Conservation (phyloP, 2,113 vertebrate genomes). For the Toxotes chatareus region DNA sequence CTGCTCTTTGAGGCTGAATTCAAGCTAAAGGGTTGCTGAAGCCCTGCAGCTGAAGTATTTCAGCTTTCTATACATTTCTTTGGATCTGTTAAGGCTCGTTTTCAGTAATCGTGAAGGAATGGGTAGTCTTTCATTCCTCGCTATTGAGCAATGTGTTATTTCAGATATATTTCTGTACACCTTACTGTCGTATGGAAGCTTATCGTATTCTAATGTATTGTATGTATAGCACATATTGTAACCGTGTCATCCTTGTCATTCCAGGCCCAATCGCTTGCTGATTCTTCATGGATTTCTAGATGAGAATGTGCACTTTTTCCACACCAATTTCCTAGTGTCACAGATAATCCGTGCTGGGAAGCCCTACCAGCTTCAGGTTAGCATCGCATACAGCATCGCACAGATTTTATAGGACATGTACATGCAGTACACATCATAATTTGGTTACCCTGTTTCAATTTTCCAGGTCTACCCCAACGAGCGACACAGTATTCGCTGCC, state of each 20-base stretch:
- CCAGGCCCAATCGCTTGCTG: conserved; percentile 95
- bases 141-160: neutral
- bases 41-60: conserved; percentile 27
- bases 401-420: neutral
- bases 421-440: neutral
- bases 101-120: neutral
- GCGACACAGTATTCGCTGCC: conserved; percentile 99
- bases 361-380: conserved; percentile 97
- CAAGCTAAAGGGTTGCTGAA: neutral
- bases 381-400: neutral
- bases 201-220: neutral
- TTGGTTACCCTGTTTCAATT: neutral
- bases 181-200: neutral
- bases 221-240: neutral
- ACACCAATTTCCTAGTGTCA: conserved; percentile 98
- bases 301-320: conserved; percentile 99
- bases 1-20: neutral
- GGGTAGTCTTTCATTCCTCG: neutral
- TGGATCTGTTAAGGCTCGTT: neutral
- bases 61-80: neutral
- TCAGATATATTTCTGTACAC: neutral
- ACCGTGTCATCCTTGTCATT: conserved; percentile 14
- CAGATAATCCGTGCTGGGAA: conserved; percentile 98
- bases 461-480: conserved; percentile 97
- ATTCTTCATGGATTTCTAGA: conserved; percentile 98